Evolutionary conservation across 2,113 vertebrate species (phyloP).

Genomic region (Protobothrops flavoviridis): DNA sequence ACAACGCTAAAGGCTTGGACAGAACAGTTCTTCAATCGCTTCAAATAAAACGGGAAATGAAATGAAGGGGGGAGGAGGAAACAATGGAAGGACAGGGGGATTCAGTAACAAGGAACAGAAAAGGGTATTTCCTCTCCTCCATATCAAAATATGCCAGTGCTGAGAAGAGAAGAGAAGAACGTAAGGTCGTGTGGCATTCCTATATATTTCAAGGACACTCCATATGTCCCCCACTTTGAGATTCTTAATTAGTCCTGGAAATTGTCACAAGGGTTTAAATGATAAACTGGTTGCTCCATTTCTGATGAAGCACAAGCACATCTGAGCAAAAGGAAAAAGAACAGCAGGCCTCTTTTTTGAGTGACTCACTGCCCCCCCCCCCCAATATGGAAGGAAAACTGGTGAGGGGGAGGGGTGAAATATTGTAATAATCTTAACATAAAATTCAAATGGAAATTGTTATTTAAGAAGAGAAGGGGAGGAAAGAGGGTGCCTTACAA

Average conservation of each 20-base stretch:
- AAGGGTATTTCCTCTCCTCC: not conserved
- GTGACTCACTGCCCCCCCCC: conserved; percentile 55
- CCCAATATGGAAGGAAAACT: conserved; percentile 54
- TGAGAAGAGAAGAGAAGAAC: not conserved
- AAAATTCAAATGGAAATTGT: not conserved
- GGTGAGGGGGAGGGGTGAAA: conserved; percentile 53
- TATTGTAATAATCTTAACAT: not conserved
- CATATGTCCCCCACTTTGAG: not conserved
- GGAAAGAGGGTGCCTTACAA: conserved; percentile 66
- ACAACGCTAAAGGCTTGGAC: conserved; percentile 37
- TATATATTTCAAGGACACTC: not conserved
- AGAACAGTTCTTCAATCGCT: conserved; percentile 34
- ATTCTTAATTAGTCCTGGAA: conserved; percentile 1
- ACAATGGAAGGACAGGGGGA: not conserved
- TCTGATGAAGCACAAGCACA: conserved; percentile 40
- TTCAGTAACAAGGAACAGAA: not conserved
- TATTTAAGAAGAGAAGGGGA: conserved; percentile 47
- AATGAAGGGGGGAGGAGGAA: conserved; percentile 2
- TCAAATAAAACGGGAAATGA: not conserved
- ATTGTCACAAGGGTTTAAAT: conserved; percentile 11
- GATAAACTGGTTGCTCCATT: conserved; percentile 35
- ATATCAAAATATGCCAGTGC: not conserved
- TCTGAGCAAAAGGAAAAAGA: conserved; percentile 35
- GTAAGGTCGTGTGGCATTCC: conserved; percentile 2
- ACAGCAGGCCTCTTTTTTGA: conserved; percentile 43